phyloP scores from a whole-genome alignment of 2,113 vertebrate species.

The mouse (Mus musculus) region DNA sequence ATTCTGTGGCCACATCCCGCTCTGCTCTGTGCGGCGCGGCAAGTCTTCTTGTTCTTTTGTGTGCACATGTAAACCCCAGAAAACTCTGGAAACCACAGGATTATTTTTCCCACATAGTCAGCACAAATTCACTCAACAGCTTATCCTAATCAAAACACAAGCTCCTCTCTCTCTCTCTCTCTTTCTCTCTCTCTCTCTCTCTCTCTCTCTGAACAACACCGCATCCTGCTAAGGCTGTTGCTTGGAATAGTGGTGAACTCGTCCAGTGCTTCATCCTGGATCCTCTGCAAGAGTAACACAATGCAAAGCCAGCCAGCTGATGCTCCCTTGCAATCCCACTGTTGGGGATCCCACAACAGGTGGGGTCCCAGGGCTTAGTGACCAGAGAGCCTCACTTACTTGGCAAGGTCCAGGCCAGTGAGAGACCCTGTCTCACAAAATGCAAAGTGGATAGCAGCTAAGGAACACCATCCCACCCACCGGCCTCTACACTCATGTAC shows the following conservation, averaged over 20 bases:
- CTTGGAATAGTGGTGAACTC: accelerated
- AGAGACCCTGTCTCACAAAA: not conserved
- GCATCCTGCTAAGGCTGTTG: not conserved
- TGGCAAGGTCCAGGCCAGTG: not conserved
- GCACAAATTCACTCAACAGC: not conserved
- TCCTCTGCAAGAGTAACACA: not conserved
- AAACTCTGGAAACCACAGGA: not conserved
- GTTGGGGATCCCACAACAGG: too few relatives aligned
- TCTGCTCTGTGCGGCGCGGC: not conserved
- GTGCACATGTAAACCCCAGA: not conserved
- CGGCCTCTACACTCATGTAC: not conserved
- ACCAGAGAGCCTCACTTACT: not conserved
- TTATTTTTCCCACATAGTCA: not conserved
- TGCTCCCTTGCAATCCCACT: not conserved
- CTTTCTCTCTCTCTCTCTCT: not conserved
- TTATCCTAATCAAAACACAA: not conserved
- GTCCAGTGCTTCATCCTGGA: accelerated
- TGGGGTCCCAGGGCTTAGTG: too few relatives aligned
- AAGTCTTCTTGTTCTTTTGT: not conserved
- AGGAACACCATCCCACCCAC: not conserved
- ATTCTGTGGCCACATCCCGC: not conserved
- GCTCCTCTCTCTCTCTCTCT: not conserved
- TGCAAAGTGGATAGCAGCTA: not conserved
- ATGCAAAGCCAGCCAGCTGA: too few relatives aligned
- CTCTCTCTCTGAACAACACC: accelerated